A percentile compares a stretch with the other conserved stretches of the same genome.
These are phyloP conservation scores for Pempheris klunzingeri DNA, from an alignment of 2,797 vertebrate species.

Conservation along the genomic window DNA sequence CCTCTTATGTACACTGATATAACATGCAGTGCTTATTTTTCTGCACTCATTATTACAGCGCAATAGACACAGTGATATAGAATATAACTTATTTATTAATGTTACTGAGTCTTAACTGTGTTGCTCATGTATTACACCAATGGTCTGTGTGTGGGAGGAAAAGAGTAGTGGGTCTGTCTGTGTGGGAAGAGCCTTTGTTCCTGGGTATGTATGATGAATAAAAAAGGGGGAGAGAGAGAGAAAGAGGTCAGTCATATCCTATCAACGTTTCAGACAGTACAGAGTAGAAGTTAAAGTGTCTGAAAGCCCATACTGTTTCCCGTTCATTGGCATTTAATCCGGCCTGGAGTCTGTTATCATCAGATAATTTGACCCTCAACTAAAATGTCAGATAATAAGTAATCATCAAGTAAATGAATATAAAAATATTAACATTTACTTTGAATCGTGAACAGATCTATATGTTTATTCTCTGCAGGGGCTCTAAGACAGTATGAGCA, in stretches of 20 bases:
- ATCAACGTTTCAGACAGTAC: slow-evolving; percentile 6
- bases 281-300: slow-evolving; percentile 38
- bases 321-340: background rate
- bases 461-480: slow-evolving; percentile 1
- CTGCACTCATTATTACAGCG: too few species aligned
- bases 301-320: slow-evolving; percentile 61
- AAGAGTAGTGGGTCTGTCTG: slow-evolving; percentile 58
- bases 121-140: slow-evolving; percentile 25
- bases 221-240: slow-evolving; percentile 20
- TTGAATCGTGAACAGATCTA: background rate
- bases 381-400: background rate
- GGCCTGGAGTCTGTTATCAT: background rate
- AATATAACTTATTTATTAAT: background rate
- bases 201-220: slow-evolving; percentile 51
- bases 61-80: background rate
- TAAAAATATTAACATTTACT: background rate
- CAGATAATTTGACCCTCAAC: background rate
- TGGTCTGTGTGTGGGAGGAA: slow-evolving; percentile 41
- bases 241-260: slow-evolving; percentile 52
- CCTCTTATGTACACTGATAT: background rate
- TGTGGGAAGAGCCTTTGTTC: slow-evolving; percentile 41
- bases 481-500: slow-evolving; percentile 40
- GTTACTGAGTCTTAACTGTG: slow-evolving; percentile 15
- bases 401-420: background rate
- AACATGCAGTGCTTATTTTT: background rate